Percentiles rank a stretch among this genome's conserved stretches.
phyloP scores from a whole-genome alignment of 1,140 invertebrate genomes.

The Procambarus virginalis region DNA sequence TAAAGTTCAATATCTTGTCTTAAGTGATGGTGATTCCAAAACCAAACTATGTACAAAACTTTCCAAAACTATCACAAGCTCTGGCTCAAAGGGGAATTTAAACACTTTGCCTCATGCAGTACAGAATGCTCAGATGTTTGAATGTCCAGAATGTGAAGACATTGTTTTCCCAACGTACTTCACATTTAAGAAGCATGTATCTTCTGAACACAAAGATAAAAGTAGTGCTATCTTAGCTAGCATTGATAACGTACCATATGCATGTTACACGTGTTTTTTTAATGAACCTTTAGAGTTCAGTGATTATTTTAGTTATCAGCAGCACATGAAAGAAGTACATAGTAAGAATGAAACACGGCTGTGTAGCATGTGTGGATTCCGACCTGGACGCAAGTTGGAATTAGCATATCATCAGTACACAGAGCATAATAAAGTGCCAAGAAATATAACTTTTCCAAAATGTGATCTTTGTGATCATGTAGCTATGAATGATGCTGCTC shows the following conservation, averaged over 20 bases:
- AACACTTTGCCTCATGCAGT: neutral
- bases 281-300: constrained; percentile 58
- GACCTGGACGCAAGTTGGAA: constrained; percentile 40
- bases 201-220: constrained; percentile 42
- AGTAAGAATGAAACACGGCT: constrained; percentile 34
- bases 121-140: constrained; percentile 15
- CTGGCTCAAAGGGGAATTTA: constrained; percentile 20
- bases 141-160: constrained; percentile 58
- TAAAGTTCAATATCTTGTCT: constrained; percentile 76
- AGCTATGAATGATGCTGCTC: constrained; percentile 50
- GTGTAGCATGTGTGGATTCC: constrained; percentile 54
- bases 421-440: constrained; percentile 52
- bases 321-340: constrained; percentile 60
- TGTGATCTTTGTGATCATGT: constrained; percentile 64
- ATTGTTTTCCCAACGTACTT: constrained; percentile 36
- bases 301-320: constrained; percentile 56
- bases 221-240: constrained; percentile 46
- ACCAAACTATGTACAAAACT: constrained; percentile 15
- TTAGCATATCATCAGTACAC: constrained; percentile 58
- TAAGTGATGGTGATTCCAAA: constrained; percentile 72
- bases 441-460: constrained; percentile 58
- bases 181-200: constrained; percentile 59
- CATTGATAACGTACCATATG: constrained; percentile 59
- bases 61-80: constrained; percentile 1
- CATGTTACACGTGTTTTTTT: constrained; percentile 55